Evolutionary conservation across 2,113 vertebrate genomes (phyloP).

Genomic region (Hyaena hyaena): DNA sequence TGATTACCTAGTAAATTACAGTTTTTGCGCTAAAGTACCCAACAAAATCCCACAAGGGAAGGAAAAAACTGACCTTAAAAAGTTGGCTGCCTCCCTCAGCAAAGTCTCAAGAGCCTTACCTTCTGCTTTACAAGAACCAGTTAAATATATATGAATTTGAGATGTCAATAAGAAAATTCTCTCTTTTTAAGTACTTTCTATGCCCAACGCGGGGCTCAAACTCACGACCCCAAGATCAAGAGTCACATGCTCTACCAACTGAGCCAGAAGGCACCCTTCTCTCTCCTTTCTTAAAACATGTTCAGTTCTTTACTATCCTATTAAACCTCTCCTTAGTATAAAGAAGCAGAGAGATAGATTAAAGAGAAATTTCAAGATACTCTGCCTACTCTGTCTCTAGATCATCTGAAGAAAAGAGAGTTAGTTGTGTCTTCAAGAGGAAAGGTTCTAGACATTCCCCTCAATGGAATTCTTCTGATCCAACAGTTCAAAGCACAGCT

Average conservation of each 20-base stretch:
- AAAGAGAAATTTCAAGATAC: not conserved
- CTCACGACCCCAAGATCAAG: not conserved
- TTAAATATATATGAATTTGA: not conserved
- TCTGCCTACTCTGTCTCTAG: not conserved
- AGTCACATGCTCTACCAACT: not conserved
- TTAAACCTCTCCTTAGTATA: not conserved
- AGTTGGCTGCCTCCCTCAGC: not conserved
- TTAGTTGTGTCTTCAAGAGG: not conserved
- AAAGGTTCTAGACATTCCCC: not conserved
- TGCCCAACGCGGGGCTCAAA: not conserved
- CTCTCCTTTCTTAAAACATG: not conserved
- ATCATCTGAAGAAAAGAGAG: not conserved
- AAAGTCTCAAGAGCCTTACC: not conserved
- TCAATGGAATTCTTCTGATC: not conserved
- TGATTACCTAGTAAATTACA: constrained; percentile 46
- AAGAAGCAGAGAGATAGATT: not conserved
- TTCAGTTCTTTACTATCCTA: not conserved
- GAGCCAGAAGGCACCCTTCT: too few relatives aligned
- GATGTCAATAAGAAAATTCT: constrained; percentile 9
- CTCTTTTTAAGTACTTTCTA: not conserved
- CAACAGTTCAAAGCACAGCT: not conserved
- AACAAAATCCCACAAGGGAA: not conserved
- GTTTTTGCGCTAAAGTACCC: constrained; percentile 1
- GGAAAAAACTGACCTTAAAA: not conserved
- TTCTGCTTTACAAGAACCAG: not conserved